Percentiles rank a stretch among this genome's conserved stretches.
Evolutionary conservation across 2,888 invertebrate genomes (phyloP).

Genomic region (Drosophila nigritarsus): DNA sequence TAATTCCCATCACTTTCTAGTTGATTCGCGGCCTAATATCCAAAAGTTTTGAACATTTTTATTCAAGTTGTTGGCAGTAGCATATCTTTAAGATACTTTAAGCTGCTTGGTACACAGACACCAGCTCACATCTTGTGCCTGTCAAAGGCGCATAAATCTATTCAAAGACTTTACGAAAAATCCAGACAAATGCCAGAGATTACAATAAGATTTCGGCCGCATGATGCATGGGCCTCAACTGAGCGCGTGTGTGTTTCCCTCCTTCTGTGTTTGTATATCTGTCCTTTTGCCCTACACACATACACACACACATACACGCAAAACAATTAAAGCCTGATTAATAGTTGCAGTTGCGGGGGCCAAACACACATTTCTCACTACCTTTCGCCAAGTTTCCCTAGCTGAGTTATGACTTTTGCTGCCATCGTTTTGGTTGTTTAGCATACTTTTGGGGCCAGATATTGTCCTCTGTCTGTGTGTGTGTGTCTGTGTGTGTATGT

Average conservation of each 20-base stretch:
- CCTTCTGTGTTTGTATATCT: constrained; percentile 16
- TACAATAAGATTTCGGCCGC: constrained; percentile 82
- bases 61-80: constrained; percentile 33
- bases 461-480: constrained; percentile 35
- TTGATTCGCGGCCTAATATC: neutral
- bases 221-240: constrained; percentile 72
- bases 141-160: constrained; percentile 80
- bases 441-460: constrained; percentile 74
- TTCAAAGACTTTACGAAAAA: constrained; percentile 81
- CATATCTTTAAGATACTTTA: constrained; percentile 72
- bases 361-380: constrained; percentile 63
- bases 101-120: constrained; percentile 54
- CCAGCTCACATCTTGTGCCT: constrained; percentile 77
- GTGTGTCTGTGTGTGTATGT: constrained; percentile 2
- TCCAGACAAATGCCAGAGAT: constrained; percentile 82
- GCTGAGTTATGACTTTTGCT: constrained; percentile 79
- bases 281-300: constrained; percentile 37
- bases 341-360: constrained; percentile 73
- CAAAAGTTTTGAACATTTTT: constrained; percentile 13
- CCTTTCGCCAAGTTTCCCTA: constrained; percentile 70
- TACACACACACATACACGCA: constrained; percentile 44
- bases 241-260: constrained; percentile 44
- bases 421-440: constrained; percentile 64
- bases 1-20: neutral
- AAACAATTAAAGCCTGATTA: constrained; percentile 81